Evolutionary conservation across 64 coral and sea anemone species (phyloP), one percentile per base, ranked within the genome.

Genomic region (Porites lutea): DNA sequence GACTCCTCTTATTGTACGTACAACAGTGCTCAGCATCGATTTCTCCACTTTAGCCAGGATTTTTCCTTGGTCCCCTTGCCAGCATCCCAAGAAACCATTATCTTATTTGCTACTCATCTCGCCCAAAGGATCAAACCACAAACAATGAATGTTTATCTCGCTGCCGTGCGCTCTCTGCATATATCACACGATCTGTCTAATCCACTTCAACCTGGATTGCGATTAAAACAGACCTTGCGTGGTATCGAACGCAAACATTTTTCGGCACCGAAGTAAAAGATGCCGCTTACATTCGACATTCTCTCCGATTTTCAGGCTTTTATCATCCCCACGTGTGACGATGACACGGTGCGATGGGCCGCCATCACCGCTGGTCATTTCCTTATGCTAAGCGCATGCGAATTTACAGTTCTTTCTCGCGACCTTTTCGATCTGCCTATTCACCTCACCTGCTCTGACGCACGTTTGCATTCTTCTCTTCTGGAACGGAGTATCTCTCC

Each of bases 361-460:
- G 59, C 87, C 11, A 78, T 89, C 37, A 78, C 61, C 14, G 6
- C 52, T 19, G 72, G 54, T 44, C 73, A 78, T 37, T 89, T 88
- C 53, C 11, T 59, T 21, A 59, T 88, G 48, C 43, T 55, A 7
- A 5, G 53, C 53, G 53, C 53, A 55, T 0, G 53, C 11, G 11
- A 55, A 2, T 55, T 55, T 55, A 55, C 53, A 5, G 53, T 55
- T 55, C 53, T 18, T 6, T 12, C 18, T 4, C 55, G 27, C 7
- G 12, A 48, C 5, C 14, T 15, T 15, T 81, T 81, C 50, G 52
- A 58, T 55, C 5, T 4, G 9, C 3, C 16, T 7, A 37, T 14
- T 23, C 52, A 81, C 16, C 52, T 81, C 12, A 81, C 52, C 1
- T 9, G 4, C 16, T 5, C 13, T 72, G 68, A 87, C 7, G 23